Evolutionary conservation across 2,888 invertebrate species (phyloP).

Genomic region (Erpobdella octoculata): DNA sequence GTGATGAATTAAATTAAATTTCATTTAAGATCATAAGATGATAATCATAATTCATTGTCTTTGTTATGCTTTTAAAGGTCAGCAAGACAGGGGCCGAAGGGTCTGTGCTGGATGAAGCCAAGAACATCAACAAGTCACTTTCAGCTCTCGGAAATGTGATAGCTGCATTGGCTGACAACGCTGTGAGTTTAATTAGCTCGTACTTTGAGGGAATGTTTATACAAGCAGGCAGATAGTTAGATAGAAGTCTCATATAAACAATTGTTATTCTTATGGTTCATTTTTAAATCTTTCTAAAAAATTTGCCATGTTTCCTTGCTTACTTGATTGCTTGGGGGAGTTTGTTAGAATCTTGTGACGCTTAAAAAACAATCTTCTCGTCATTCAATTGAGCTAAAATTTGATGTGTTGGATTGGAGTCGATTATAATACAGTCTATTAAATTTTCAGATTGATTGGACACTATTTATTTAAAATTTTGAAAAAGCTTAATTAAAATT

Average conservation of each 20-base stretch:
- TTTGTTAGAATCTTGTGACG: too few relatives aligned
- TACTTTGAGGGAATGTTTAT: too few relatives aligned
- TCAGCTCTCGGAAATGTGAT: slow-evolving; percentile 99
- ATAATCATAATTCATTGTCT: background rate
- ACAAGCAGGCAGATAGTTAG: too few relatives aligned
- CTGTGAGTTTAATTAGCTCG: slow-evolving; percentile 60
- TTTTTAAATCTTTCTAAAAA: too few relatives aligned
- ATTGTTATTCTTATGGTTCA: too few relatives aligned
- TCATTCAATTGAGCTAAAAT: background rate
- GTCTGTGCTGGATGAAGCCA: slow-evolving; percentile 94
- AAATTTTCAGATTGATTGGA: background rate
- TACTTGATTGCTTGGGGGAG: too few relatives aligned
- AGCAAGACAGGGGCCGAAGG: slow-evolving; percentile 99
- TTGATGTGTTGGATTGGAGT: background rate
- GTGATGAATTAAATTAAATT: background rate
- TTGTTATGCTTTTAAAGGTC: slow-evolving; percentile 60
- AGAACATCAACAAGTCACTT: slow-evolving; percentile 98
- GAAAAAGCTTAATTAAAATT: too few relatives aligned
- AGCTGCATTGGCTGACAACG: slow-evolving; percentile 94
- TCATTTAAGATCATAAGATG: background rate
- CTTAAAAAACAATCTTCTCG: too few relatives aligned
- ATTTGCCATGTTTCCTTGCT: too few relatives aligned
- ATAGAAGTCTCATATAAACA: too few relatives aligned
- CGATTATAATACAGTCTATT: background rate
- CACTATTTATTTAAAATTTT: background rate